These are phyloP conservation scores for Lottia scabra DNA, from an alignment of 2,888 invertebrate genomes.

Conservation along the genomic window DNA sequence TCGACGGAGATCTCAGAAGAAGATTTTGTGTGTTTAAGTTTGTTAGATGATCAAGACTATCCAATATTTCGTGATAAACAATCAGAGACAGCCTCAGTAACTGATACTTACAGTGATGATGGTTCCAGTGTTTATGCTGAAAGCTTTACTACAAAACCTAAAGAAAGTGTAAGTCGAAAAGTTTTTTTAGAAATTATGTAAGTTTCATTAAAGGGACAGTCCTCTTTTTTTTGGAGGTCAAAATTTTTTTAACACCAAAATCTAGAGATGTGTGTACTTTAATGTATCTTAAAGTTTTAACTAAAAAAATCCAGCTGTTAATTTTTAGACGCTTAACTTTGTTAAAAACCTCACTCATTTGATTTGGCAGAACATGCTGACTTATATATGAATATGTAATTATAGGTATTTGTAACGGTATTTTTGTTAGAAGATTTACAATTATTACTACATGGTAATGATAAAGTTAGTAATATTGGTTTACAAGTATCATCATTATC, in stretches of 20 bases:
- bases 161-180: constrained; percentile 46
- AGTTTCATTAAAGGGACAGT: too few relatives aligned
- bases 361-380: too few relatives aligned
- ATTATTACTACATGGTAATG: constrained; percentile 79
- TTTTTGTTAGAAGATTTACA: constrained; percentile 83
- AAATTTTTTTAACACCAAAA: too few relatives aligned
- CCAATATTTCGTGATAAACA: constrained; percentile 74
- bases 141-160: constrained; percentile 50
- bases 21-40: constrained; percentile 79
- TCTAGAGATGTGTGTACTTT: too few relatives aligned
- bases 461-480: constrained; percentile 77
- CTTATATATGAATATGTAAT: constrained; percentile 72
- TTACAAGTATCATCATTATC: constrained; percentile 79
- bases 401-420: constrained; percentile 73
- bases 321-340: too few relatives aligned
- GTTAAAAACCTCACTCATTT: too few relatives aligned
- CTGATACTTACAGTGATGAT: constrained; percentile 50
- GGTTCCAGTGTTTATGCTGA: constrained; percentile 55
- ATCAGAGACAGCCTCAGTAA: constrained; percentile 45
- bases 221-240: too few relatives aligned
- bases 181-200: neutral
- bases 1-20: constrained; percentile 89
- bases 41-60: constrained; percentile 70
- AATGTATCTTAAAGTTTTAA: too few relatives aligned
- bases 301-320: too few relatives aligned